These are phyloP conservation scores for Heliconius congener DNA, from an alignment of 1,140 invertebrate species.

Conservation along the genomic window DNA sequence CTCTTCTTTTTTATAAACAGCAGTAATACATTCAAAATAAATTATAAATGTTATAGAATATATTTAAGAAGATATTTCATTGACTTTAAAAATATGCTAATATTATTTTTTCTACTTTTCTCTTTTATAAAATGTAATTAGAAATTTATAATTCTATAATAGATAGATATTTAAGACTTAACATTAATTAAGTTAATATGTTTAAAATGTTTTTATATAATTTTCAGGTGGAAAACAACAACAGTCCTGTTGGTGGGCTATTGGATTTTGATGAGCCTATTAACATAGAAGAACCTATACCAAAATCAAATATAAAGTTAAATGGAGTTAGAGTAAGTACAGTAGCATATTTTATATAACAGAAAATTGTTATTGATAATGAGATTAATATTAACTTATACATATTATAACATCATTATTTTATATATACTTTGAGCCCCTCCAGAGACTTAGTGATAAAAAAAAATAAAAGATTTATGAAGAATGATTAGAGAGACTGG, in stretches of 20 bases:
- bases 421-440: no score
- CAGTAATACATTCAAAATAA: not conserved
- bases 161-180: not conserved
- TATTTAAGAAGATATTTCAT: not conserved
- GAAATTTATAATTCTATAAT: no score
- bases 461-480: no score
- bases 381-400: no score
- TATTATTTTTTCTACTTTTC: not conserved
- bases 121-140: no score
- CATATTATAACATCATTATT: no score
- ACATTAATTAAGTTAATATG: not conserved
- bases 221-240: constrained; percentile 50
- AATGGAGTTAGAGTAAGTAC: constrained; percentile 60
- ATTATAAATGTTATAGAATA: not conserved
- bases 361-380: no score
- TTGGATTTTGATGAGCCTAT: constrained; percentile 61
- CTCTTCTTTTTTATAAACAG: not conserved
- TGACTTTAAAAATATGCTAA: not conserved
- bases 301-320: constrained; percentile 62
- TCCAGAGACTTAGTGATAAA: no score
- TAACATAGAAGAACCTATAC: constrained; percentile 52
- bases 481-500: no score
- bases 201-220: constrained; percentile 13
- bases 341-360: no score
- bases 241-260: constrained; percentile 49